Base-by-base conservation (phyloP, 2,797 vertebrate species). In the Diplodus sargus region DNA sequence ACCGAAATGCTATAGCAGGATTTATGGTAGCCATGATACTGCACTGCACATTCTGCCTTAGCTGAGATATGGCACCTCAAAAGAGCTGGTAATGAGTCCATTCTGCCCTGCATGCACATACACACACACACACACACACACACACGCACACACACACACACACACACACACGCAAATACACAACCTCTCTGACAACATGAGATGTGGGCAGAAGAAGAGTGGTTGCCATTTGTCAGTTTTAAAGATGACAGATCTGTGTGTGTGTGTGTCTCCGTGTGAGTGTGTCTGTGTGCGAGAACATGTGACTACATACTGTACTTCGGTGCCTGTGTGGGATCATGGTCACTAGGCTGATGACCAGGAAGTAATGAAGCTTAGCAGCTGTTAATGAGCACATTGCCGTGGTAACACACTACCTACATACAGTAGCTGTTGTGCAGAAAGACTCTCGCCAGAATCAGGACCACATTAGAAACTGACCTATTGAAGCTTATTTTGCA, bases 321-420 rank as follows among this genome's bases (percentile, higher is more conserved):
- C 23, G 65, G 42, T 65, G 51, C 42, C 65, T 76, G 54, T 79
- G 79, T 82, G 81, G 65, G 59, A 90, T 87, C 63, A 83, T 84
- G 90, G 85, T 88, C 85, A 89, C 87, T 83, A 82, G 71, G 78
- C 86, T 85, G 81, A 81, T 83, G 79, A 90, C 87, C 81, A 82
- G 82, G 74, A 89, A 79, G 79, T 90, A 92, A 93, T 91, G 84
- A 92, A 88, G 88, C 89, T 85, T 81, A 82, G 78, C 87, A 86
- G 82, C 72, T 90, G 86, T 91, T 93, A 92, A 91, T 92, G 85
- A 91, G 87, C 77, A 82, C 79, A 80, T 93, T 47, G 18, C 78
- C 51, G 85, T 86, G 66, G 88, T 52, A 87, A 89, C 86, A 47
- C 67, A 69, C 28, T 59, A 69, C 25, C 61, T 69, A 48, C 39